Base-by-base conservation (phyloP, 2,113 vertebrate species). In the Formicarius rufipectus region DNA sequence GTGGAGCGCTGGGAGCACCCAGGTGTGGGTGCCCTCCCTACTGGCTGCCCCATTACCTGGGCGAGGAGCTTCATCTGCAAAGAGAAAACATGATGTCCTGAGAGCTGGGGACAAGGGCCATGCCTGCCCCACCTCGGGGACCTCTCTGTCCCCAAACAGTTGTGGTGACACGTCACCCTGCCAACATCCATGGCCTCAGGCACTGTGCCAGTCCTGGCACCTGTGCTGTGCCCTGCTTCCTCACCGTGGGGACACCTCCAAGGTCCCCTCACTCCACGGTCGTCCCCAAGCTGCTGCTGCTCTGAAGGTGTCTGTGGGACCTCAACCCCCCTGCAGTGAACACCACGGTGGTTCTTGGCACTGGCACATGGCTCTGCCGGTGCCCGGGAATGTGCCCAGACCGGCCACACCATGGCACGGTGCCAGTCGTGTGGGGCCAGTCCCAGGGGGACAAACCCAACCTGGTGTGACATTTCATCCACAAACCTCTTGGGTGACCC, bases 281-380 rank as follows among this genome's bases (percentile, higher is more conserved):
- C 7, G 23, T 75, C 59, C 47, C n/a, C 53, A 42, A 23, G 60
- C 35, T 10, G 45, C 55, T 1, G 21, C 50, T 44, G 37, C 63
- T 94, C 50, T 31, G 1, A 58, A 69, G 8, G 40, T 71, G 74
- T 35, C 82, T 0, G 15, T 1, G 0, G 23, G 37, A 73, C 16
- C 50, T 89, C 37, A 35, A 3, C 68, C 66, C 0, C 0, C 7
- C 27, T 40, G n/a, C 19, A 0, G 23, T 0, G 0, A 62, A 62
- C 33, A 10, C 72, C 0, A 3, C 3, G 1, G n/a, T 42, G 66
- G 49, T 31, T 92, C 53, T 85, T 90, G 86, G 93, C 93, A 93
- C 31, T 0, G 0, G 7, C 42, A 12, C 16, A 1, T 1, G 23
- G 71, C 45, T 66, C 62, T 7, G 0, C 85, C 4, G 0, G n/a